phyloP scores from a whole-genome alignment of 2,113 vertebrate genomes.

The Xenopus tropicalis region DNA sequence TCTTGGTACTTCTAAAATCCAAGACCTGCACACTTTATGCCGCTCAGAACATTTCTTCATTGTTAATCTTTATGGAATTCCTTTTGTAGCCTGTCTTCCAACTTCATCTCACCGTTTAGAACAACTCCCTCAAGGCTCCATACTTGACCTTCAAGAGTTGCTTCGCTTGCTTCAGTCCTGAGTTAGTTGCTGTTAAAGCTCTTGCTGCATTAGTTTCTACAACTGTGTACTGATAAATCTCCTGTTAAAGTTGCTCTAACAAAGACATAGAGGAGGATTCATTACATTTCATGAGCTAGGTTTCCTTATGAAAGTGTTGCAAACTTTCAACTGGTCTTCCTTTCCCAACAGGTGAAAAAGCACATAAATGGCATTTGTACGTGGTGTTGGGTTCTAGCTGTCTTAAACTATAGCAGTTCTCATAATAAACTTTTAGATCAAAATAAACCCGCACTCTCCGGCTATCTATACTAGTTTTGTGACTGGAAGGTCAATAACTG shows the following conservation, averaged over 20 bases:
- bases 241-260: constrained; percentile 11
- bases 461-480: no score
- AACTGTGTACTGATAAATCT: constrained; percentile 18
- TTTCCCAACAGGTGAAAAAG: not conserved
- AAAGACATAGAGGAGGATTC: constrained; percentile 27
- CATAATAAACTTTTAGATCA: not conserved
- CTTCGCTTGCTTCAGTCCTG: constrained; percentile 24
- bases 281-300: constrained; percentile 8
- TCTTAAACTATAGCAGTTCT: not conserved
- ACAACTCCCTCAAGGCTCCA: constrained; percentile 29
- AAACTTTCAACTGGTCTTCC: constrained; percentile 6
- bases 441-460: not conserved
- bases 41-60: constrained; percentile 18
- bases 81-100: constrained; percentile 21
- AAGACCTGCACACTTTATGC: constrained; percentile 11
- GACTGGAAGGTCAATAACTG: no score
- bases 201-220: constrained; percentile 22
- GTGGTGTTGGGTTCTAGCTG: not conserved
- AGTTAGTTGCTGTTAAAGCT: constrained; percentile 23
- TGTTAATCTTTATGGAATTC: constrained; percentile 19
- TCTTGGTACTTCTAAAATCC: constrained; percentile 8
- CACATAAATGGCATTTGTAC: not conserved
- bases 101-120: constrained; percentile 19
- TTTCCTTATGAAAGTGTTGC: constrained; percentile 13
- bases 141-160: constrained; percentile 41